These are phyloP conservation scores for Colletes latitarsis DNA, from an alignment of 1,140 invertebrate genomes.

Conservation along the genomic window DNA sequence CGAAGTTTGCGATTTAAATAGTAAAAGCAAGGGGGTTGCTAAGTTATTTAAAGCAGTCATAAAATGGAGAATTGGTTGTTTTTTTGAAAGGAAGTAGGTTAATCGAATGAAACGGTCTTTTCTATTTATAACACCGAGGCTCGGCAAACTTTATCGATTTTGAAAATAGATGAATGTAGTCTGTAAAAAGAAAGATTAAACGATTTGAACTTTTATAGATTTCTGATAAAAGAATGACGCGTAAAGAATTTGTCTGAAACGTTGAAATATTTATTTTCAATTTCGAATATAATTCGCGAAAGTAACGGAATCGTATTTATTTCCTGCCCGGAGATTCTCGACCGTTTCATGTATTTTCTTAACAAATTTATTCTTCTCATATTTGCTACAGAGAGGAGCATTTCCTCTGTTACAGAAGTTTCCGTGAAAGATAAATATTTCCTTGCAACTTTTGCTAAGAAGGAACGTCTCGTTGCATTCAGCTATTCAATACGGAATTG, in stretches of 20 bases:
- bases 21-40: not conserved
- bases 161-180: not conserved
- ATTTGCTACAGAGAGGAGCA: not conserved
- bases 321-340: not conserved
- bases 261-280: not conserved
- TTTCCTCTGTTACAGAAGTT: constrained; percentile 9
- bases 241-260: constrained; percentile 8
- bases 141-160: constrained; percentile 1
- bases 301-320: not conserved
- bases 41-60: constrained; percentile 5
- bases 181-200: not conserved
- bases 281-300: not conserved
- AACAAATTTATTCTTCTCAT: constrained; percentile 17
- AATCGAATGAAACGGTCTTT: constrained; percentile 2
- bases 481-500: constrained; percentile 22
- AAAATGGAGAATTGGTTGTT: not conserved
- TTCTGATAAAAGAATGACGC: no score
- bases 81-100: not conserved
- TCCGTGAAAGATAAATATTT: constrained; percentile 29
- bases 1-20: constrained; percentile 12
- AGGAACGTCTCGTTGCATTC: not conserved
- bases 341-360: not conserved
- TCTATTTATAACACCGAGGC: not conserved
- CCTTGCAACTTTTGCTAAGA: not conserved
- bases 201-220: no score